Evolutionary conservation across 2,888 invertebrate genomes (phyloP).

Genomic region (Lasioglossum villosulum): DNA sequence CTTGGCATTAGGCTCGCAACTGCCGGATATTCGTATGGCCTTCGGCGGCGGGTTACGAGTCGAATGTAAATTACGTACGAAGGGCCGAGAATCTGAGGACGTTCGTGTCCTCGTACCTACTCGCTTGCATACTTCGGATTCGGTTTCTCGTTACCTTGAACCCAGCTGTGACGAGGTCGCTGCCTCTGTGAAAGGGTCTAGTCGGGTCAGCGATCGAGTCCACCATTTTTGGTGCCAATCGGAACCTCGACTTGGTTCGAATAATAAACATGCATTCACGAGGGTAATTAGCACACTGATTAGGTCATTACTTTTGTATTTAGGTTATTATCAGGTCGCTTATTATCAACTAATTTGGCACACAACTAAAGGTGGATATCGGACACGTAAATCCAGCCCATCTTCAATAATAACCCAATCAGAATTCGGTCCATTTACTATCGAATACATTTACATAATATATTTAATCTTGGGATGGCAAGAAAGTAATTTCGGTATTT

Average conservation of each 20-base stretch:
- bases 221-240: too few relatives aligned
- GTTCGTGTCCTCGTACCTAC: conserved; percentile 46
- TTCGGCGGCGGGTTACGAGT: conserved; percentile 71
- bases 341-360: too few relatives aligned
- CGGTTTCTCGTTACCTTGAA: conserved; percentile 59
- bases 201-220: neutral
- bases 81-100: conserved; percentile 71
- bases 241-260: neutral
- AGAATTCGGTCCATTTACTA: too few relatives aligned
- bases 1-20: conserved; percentile 54
- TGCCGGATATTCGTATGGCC: conserved; percentile 69
- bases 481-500: too few relatives aligned
- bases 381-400: too few relatives aligned
- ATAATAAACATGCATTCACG: neutral
- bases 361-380: too few relatives aligned
- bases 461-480: too few relatives aligned
- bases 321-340: too few relatives aligned
- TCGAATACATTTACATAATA: too few relatives aligned
- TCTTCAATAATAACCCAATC: too few relatives aligned
- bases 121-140: conserved; percentile 36
- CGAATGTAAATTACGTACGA: conserved; percentile 73
- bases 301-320: too few relatives aligned
- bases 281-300: too few relatives aligned
- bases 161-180: conserved; percentile 40
- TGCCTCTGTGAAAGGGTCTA: conserved; percentile 20